Base-by-base conservation (phyloP, 2,113 vertebrate genomes). In the Smithornis capensis region DNA sequence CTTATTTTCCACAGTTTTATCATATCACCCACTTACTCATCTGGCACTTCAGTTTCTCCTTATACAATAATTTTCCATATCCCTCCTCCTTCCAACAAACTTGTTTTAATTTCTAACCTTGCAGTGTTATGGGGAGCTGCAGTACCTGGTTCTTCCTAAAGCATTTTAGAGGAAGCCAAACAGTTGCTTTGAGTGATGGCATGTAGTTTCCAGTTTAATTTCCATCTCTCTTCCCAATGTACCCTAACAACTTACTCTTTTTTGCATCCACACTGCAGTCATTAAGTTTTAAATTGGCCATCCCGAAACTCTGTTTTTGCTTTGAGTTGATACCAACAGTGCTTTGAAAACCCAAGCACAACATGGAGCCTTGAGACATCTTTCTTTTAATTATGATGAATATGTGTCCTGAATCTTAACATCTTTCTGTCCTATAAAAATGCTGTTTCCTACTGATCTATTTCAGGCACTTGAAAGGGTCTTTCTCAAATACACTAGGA, bases 251-350 rank as follows among this genome's bases (percentile, higher is more conserved):
- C 5, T 25, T 65, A 65, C 4, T 65, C 19, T 75, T 63, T n/a
- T 65, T 33, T 52, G 17, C 35, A 87, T 31, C 33, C 21, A 52
- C 11, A 3, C 12, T 27, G 35, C 55, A 57, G 37, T 16, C 2
- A 68, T 0, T 38, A 65, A 14, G 10, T 42, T 78, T 63, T 80
- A 69, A 52, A 31, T 28, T 49, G 29, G 37, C 52, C 31, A 27
- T 25, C 28, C 40, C 0, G 0, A 57, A 27, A 60, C 3, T 6
- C 18, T 23, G 1, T 4, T 74, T 45, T 25, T 62, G 14, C 33
- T 80, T 45, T 50, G 21, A 56, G 18, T 6, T 81, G 60, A 62
- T 45, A 37, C 3, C 4, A 1, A 40, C 0, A 4, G 29, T 13
- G 19, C 44, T 87, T 69, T 74, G 50, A 81, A 89, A 92, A 55